Evolutionary conservation across 2,113 vertebrate genomes (phyloP).

Genomic region (Girardinichthys multiradiatus): DNA sequence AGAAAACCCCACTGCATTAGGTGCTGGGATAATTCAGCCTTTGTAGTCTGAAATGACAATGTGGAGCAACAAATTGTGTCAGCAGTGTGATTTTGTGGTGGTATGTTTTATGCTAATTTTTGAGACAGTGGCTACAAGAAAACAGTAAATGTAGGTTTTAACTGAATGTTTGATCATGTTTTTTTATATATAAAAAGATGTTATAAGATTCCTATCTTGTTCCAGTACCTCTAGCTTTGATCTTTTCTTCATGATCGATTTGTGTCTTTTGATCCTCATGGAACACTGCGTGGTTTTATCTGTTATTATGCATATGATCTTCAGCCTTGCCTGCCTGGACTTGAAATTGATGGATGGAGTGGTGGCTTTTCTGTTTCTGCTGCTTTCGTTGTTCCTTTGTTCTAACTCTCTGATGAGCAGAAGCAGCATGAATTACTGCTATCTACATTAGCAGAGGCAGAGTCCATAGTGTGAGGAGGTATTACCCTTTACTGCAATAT

Average conservation of each 20-base stretch:
- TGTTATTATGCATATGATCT: conserved; percentile 3
- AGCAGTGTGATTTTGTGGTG: not conserved
- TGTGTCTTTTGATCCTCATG: not conserved
- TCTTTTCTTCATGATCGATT: conserved; percentile 3
- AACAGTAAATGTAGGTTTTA: not conserved
- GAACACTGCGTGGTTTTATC: not conserved
- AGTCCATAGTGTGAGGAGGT: not conserved
- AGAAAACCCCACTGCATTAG: not conserved
- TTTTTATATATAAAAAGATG: not conserved
- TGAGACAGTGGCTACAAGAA: not conserved
- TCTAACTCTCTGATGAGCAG: conserved; percentile 15
- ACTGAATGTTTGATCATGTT: not conserved
- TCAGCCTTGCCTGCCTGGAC: not conserved
- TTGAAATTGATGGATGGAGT: not conserved
- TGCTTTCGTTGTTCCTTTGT: conserved; percentile 8
- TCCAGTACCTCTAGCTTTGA: not conserved
- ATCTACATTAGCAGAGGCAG: conserved; percentile 1
- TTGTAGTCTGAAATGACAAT: not conserved
- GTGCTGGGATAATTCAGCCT: not conserved
- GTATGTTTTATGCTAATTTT: not conserved
- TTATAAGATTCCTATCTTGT: not conserved
- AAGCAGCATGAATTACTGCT: conserved; percentile 2
- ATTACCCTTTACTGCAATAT: not conserved
- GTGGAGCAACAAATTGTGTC: not conserved
- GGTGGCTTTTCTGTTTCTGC: not conserved